phyloP scores from a whole-genome alignment of 1,140 invertebrate genomes.

The Trichonephila clavata region DNA sequence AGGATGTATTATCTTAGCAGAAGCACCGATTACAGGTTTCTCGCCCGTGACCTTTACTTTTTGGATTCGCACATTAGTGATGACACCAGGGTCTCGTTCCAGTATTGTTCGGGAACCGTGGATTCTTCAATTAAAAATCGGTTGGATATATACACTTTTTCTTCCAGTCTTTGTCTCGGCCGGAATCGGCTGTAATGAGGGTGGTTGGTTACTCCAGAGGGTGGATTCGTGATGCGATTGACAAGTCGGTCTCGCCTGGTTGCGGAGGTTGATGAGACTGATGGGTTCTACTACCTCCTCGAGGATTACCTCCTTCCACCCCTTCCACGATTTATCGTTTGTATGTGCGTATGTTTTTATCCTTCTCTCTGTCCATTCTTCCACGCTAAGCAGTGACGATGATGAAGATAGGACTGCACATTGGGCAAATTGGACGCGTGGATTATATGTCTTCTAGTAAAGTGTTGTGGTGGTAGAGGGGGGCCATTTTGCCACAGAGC shows the following conservation, averaged over 20 bases:
- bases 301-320: conserved; percentile 17
- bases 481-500: conserved; percentile 7
- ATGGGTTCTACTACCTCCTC: conserved; percentile 26
- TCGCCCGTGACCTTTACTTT: neutral
- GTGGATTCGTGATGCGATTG: neutral
- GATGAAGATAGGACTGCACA: neutral
- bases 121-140: conserved; percentile 19
- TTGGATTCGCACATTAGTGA: neutral
- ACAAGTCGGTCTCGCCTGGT: conserved; percentile 18
- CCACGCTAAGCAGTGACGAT: neutral
- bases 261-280: conserved; percentile 31
- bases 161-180: neutral
- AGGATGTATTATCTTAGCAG: neutral
- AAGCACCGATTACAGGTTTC: neutral
- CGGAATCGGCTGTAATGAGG: neutral
- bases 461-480: neutral
- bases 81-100: neutral
- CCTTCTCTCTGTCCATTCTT: neutral
- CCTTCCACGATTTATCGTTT: neutral
- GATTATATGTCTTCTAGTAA: neutral
- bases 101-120: neutral
- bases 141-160: too few relatives aligned
- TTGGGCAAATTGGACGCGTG: conserved; percentile 23
- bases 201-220: neutral
- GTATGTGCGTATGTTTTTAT: neutral